Evolutionary conservation across 2,888 invertebrate genomes (phyloP), one percentile per base, ranked within the genome.

Genomic region (Labia minor): DNA sequence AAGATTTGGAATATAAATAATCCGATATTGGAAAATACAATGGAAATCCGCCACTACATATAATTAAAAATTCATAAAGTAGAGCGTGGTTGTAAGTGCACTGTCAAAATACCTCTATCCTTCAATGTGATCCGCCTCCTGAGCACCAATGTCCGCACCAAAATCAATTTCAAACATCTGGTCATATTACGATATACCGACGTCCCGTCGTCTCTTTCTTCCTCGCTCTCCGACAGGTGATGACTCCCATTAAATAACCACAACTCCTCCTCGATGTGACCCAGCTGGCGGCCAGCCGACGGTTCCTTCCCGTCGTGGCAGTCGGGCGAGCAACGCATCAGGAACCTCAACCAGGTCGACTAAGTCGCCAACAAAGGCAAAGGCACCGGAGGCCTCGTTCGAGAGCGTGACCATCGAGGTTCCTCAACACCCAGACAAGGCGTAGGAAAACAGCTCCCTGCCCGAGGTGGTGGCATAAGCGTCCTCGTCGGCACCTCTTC

Each of bases 371-470:
- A 72, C 78, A 77, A 71, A 71, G 4, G 74, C 71, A 70, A 75
- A 73, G 67, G 73, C 73, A 65, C 69, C 70, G 65, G 74, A 72
- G 71, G 74, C 83, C 65, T 81, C 80, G 75, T 78, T 82, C 72
- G 85, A 86, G 73, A 85, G 82, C 75, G 86, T 90, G 70, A 89
- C 88, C 71, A 87, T 90, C 67, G 90, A 90, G 80, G 86, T 90
- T 73, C 85, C 87, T 74, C 85, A 87, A 74, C 85, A 87, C 73
- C 85, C 86, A 70, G 85, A 84, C 26, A 68, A 66, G 63, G 66
- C 49, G 19, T 66, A 66, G 49, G 61, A 16, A 14, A 65, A 1
- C 18, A 21, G 61, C 49, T 14, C 37, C 49, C 49, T 49, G 49
- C 49, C 49, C 16, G 49, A 49, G 49, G 49, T 49, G 49, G 49